Conservation (phyloP, 1,140 invertebrate species). For the Drosophila kepulauana region DNA sequence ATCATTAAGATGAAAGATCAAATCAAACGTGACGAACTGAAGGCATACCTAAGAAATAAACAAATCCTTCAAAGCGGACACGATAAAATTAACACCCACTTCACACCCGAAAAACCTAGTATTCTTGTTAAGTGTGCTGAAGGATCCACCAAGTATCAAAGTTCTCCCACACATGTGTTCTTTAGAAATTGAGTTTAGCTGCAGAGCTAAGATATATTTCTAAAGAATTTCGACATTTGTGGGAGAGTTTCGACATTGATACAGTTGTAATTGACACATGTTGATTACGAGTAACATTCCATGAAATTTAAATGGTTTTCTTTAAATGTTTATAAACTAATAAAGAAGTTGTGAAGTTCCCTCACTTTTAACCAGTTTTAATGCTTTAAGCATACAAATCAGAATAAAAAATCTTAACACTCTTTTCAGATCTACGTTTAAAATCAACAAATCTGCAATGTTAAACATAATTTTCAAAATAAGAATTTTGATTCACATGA, state of each 20-base stretch:
- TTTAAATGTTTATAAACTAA: too few relatives aligned
- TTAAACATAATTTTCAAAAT: too few relatives aligned
- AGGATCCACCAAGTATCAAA: background rate
- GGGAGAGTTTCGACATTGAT: background rate
- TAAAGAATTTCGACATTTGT: background rate
- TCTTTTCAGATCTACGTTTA: too few relatives aligned
- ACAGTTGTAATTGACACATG: too few relatives aligned
- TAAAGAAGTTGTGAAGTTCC: too few relatives aligned
- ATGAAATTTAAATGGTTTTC: too few relatives aligned
- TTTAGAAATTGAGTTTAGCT: background rate
- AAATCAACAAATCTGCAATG: too few relatives aligned
- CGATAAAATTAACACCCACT: background rate
- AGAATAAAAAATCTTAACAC: too few relatives aligned
- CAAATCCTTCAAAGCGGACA: background rate
- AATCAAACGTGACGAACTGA: background rate
- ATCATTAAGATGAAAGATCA: background rate
- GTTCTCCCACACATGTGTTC: background rate
- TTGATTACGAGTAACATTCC: too few relatives aligned
- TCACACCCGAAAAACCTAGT: background rate
- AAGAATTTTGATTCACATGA: background rate
- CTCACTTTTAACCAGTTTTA: too few relatives aligned
- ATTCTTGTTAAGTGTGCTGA: background rate
- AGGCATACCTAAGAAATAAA: background rate
- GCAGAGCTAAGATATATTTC: background rate
- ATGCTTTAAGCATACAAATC: too few relatives aligned